These are phyloP conservation scores for Myrmophylax atrothorax DNA, from an alignment of 2,113 vertebrate genomes.

Conservation along the genomic window DNA sequence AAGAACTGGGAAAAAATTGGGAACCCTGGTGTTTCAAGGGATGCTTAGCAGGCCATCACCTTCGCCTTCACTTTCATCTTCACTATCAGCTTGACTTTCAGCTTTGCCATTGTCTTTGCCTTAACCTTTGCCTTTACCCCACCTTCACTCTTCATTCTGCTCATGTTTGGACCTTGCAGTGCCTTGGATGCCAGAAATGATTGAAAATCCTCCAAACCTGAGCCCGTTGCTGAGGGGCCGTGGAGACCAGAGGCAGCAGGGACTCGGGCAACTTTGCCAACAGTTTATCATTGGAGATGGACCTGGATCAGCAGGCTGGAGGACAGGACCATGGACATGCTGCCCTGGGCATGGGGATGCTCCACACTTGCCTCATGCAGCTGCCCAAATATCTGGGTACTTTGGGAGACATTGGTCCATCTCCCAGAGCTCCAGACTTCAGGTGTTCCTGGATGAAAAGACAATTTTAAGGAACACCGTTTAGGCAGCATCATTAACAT, in stretches of 20 bases:
- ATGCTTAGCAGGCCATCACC: background rate
- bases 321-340: background rate
- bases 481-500: background rate
- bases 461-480: background rate
- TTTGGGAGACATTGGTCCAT: background rate
- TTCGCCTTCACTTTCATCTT: background rate
- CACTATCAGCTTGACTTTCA: background rate
- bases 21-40: background rate
- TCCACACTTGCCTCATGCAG: background rate
- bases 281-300: accelerated
- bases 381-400: background rate
- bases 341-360: background rate
- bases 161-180: accelerated
- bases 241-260: background rate
- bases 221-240: accelerated
- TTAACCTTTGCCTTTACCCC: background rate
- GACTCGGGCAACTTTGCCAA: background rate
- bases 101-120: background rate
- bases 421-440: background rate
- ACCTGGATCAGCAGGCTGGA: background rate
- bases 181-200: accelerated
- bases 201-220: background rate
- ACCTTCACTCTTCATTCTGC: background rate
- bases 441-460: background rate
- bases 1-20: background rate